These are phyloP conservation scores for Branchellion lobata DNA, from an alignment of 2,888 invertebrate genomes.

Conservation along the genomic window DNA sequence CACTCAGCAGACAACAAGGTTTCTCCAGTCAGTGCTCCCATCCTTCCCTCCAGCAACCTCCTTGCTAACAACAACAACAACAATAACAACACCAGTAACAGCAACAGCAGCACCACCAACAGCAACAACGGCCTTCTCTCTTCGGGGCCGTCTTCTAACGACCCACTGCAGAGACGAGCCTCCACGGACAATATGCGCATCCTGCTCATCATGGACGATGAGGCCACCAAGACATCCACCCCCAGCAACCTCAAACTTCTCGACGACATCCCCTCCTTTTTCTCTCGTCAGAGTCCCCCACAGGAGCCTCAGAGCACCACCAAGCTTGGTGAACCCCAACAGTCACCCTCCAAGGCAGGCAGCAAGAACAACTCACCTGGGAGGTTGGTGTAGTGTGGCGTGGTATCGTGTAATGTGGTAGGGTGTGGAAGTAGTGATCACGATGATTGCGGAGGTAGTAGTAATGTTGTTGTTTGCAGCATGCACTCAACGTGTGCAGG, in stretches of 20 bases:
- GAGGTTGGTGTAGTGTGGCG: neutral
- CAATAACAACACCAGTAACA: slow-evolving; percentile 64
- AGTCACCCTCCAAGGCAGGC: slow-evolving; percentile 11
- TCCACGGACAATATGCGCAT: no score
- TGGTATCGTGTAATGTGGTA: no score
- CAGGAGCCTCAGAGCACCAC: slow-evolving; percentile 45
- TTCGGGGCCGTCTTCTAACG: slow-evolving; percentile 30
- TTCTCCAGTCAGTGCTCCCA: no score
- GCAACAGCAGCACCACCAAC: slow-evolving; percentile 56
- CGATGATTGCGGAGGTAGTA: slow-evolving; percentile 17
- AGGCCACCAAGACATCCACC: no score
- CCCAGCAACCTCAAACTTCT: no score
- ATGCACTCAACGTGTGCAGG: no score
- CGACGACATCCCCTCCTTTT: neutral
- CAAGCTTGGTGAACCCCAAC: slow-evolving; percentile 16
- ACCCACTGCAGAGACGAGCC: neutral
- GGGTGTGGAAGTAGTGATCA: neutral
- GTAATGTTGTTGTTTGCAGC: slow-evolving; percentile 5
- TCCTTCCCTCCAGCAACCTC: slow-evolving; percentile 59
- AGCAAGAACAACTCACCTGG: neutral
- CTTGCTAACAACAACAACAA: slow-evolving; percentile 56
- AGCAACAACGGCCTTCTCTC: slow-evolving; percentile 63
- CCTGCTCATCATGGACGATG: slow-evolving; percentile 35
- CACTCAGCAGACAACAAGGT: no score
- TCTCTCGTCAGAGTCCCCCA: slow-evolving; percentile 34